Evolutionary conservation across 1,140 invertebrate species (phyloP), one percentile per base, ranked within the genome.

Genomic region (Micrasema longulum): DNA sequence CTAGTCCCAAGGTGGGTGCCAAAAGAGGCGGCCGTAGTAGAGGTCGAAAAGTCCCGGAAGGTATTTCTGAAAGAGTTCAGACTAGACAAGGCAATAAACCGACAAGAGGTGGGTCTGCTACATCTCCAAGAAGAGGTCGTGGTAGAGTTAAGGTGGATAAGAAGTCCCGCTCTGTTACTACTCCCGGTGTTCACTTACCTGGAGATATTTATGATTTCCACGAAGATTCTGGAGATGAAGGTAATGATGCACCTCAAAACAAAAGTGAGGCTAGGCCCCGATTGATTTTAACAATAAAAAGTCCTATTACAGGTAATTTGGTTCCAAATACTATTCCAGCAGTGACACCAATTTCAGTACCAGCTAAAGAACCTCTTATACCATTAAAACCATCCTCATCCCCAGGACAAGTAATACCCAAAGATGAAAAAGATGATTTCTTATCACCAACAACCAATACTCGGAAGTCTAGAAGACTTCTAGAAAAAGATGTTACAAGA

Each of bases 201-300:
- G 88, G 89, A 0, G 93, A 95, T 78, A 89, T 95, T 2, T 95
- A 95, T 75, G 93, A 95, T 79, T 95, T 94, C 78, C 90, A 92
- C 76, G 93, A 95, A 77, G 93, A 94, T 78, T 92, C 91, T 23
- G 91, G 92, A 52, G 92, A 94, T 76, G 89, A 91, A 71, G 85
- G 87, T 18, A 81, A 84, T 1, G 78, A 82, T 48, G 79, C 80
- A 22, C 76, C 80, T 9, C 75, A 74, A 78, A 83, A 80, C 64
- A 83, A 85, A 78, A 78, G 77, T 53, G 89, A 89, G 79, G 83
- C 88, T 60, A 82, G 92, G 47, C 93, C 92, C 0, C 84, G 92
- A 41, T 82, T 94, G 2, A 93, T 94, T 68, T 83, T 94, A 1
- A 94, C 92, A 0, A 94, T 94, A 45, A 94, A 94, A 82, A 91